Base-by-base conservation (phyloP, 2,797 vertebrate genomes). In the Epinephelus coioides region DNA sequence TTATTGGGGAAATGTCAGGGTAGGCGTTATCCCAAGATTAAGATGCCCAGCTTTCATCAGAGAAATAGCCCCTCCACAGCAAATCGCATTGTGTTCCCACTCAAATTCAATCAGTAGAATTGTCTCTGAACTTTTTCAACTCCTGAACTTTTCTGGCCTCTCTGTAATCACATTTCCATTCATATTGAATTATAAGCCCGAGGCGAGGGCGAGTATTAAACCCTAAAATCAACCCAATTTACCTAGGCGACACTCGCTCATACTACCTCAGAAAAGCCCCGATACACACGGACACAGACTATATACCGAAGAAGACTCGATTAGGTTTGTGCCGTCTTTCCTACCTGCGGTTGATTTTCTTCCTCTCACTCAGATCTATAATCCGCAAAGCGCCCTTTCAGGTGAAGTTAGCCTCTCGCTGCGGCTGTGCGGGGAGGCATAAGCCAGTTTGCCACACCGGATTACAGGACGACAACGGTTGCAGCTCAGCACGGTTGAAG, bases 81-180 rank as follows among this genome's bases (percentile, higher is more conserved):
- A 89, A 89, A 92, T 91, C 85, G 30, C 76, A 87, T 92, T 88
- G 88, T 85, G 88, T 89, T 78, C 76, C 71, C 84, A 25, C 84
- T 89, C 82, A 19, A 53, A 90, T 88, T 79, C 83, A 92, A 93
- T 93, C 90, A 90, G 69, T 0, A 0, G 71, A 61, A 87, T 86
- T 86, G 86, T 91, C 88, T 92, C 69, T 79, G 69, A 87, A 90
- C 86, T 90, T 88, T 67, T 40, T 73, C 64, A 61, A 83, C 83
- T 84, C 60, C 68, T 85, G 78, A 89, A 92, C 90, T 89, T 66
- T 56, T 53, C 78, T 72, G 67, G 63, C 86, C 80, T 49, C 30
- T 2, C 62, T 11, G 50, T 90, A 89, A 91, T 92, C 89, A n/a
- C 82, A 83, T 92, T 87, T 79, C 62, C 78, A 71, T 86, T 86